phyloP scores from a whole-genome alignment of 2,113 vertebrate species.

The Rhabdomys dilectus region DNA sequence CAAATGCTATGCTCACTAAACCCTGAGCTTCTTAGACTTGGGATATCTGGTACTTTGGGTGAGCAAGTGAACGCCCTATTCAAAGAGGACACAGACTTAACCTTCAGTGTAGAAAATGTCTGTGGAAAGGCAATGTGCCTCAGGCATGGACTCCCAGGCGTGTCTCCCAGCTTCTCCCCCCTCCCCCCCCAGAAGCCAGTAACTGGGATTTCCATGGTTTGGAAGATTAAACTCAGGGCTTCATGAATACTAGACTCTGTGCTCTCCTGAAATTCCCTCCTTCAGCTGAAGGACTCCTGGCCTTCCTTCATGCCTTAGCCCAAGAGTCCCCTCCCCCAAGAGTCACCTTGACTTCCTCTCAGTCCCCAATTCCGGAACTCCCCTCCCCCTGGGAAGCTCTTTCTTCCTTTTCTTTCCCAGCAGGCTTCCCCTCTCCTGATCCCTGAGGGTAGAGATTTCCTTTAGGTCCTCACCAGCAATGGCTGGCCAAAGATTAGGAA shows the following conservation, averaged over 20 bases:
- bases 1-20: neutral
- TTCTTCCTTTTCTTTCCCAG: neutral
- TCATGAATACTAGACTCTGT: neutral
- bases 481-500: neutral
- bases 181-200: neutral
- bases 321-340: no score
- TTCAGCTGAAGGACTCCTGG: neutral
- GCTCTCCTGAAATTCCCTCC: neutral
- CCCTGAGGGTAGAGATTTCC: neutral
- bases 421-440: neutral
- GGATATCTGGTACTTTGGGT: neutral
- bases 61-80: no score
- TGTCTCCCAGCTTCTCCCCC: no score
- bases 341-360: neutral
- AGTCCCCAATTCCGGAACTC: fast-evolving
- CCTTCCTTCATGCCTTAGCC: neutral
- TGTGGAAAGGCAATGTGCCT: no score
- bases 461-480: neutral
- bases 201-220: neutral
- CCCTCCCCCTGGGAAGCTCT: no score
- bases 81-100: neutral
- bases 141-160: neutral
- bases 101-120: neutral
- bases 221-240: neutral
- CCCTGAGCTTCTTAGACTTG: neutral